phyloP scores from a whole-genome alignment of 2,888 invertebrate genomes.

The Ormyrus pomaceus region DNA sequence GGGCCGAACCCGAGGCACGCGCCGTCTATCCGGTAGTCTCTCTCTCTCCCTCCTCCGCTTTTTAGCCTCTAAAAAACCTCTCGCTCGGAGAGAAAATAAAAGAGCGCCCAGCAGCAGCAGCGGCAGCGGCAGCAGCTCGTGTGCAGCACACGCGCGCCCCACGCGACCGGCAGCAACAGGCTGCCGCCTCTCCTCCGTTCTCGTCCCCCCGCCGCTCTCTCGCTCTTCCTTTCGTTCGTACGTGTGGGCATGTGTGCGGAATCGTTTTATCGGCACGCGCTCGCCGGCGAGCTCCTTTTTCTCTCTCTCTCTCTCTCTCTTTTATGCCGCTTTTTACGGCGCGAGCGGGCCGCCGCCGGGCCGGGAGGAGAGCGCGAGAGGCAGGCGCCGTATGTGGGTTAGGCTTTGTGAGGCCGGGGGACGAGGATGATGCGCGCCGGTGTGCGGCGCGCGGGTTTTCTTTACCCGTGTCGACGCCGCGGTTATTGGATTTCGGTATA shows the following conservation, averaged over 20 bases:
- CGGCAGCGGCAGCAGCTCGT: slow-evolving; percentile 25
- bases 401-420: slow-evolving; percentile 1
- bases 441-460: not conserved
- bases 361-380: not conserved
- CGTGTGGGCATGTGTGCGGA: slow-evolving; percentile 6
- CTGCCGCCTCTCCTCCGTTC: slow-evolving; percentile 60
- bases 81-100: slow-evolving; percentile 33
- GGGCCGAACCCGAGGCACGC: not conserved
- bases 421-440: not conserved
- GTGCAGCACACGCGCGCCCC: slow-evolving; percentile 60
- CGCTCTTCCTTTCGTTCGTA: not conserved
- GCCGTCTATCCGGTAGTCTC: not conserved
- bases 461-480: not conserved
- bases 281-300: not conserved
- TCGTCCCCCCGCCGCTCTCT: slow-evolving; percentile 41
- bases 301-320: not conserved
- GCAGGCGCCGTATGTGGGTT: not conserved
- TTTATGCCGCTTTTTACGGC: not conserved
- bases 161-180: slow-evolving; percentile 57
- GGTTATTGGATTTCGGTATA: too few relatives aligned
- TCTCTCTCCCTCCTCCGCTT: not conserved
- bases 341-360: not conserved
- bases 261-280: slow-evolving; percentile 55
- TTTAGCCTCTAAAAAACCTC: slow-evolving; percentile 29
- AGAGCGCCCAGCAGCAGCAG: slow-evolving; percentile 42